A percentile compares a stretch with the other conserved stretches of the same genome.
These are phyloP conservation scores for Cosmorhoe ocellata DNA, from an alignment of 2,888 invertebrate genomes.

Conservation along the genomic window DNA sequence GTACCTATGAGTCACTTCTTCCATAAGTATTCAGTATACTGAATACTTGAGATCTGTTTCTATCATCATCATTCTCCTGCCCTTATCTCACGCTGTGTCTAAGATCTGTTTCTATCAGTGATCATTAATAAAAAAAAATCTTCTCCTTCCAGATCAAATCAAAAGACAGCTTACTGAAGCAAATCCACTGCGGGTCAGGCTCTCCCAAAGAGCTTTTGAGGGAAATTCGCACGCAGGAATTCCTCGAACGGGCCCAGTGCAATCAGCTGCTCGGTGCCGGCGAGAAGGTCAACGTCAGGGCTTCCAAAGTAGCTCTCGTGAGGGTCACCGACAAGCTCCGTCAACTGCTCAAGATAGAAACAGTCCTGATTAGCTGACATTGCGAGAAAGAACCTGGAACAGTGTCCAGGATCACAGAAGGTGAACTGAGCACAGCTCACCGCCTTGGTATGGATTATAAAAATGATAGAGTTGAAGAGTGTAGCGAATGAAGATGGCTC, in stretches of 20 bases:
- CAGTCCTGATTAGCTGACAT: conserved; percentile 86
- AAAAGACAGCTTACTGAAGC: conserved; percentile 89
- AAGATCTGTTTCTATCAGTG: too few species aligned
- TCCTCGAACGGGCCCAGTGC: conserved; percentile 90
- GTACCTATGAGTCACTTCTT: too few species aligned
- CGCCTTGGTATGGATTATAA: background rate
- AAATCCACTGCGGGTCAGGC: conserved; percentile 85
- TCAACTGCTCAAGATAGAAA: conserved; percentile 91
- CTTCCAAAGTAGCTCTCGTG: conserved; percentile 91
- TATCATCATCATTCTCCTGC: too few species aligned
- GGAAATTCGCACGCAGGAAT: conserved; percentile 90
- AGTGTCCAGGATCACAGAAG: conserved; percentile 18
- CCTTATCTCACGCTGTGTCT: too few species aligned
- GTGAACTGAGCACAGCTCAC: conserved; percentile 14
- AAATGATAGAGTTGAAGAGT: conserved; percentile 13
- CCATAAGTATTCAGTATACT: too few species aligned
- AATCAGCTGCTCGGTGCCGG: conserved; percentile 90
- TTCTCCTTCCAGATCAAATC: conserved; percentile 87
- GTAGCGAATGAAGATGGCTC: conserved; percentile 52
- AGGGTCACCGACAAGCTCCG: conserved; percentile 92
- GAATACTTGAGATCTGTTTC: too few species aligned
- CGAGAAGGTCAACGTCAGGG: conserved; percentile 90
- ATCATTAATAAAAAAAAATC: too few species aligned
- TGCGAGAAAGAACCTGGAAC: conserved; percentile 23
- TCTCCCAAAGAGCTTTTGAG: conserved; percentile 78